phyloP scores from a whole-genome alignment of 2,888 invertebrate species.

The Caenorhabditis sp. region DNA sequence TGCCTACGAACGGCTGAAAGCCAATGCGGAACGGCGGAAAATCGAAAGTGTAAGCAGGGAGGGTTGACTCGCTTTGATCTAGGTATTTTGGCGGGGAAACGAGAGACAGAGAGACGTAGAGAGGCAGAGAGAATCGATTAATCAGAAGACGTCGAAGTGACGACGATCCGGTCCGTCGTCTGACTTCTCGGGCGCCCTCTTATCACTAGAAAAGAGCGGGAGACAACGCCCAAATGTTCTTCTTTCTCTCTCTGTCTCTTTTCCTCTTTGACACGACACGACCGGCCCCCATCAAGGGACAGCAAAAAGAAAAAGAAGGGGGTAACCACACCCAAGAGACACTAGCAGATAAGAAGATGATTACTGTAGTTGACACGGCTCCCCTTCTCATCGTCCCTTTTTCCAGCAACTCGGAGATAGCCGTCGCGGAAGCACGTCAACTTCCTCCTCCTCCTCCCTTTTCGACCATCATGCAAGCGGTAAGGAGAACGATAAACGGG shows the following conservation, averaged over 20 bases:
- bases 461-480: slow-evolving; percentile 37
- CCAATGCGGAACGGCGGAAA: slow-evolving; percentile 40
- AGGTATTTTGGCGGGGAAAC: neutral
- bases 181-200: slow-evolving; percentile 29
- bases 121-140: slow-evolving; percentile 27
- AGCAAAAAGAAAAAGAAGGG: no score
- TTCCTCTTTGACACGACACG: neutral
- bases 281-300: slow-evolving; percentile 27
- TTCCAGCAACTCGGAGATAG: slow-evolving; percentile 30
- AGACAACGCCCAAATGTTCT: slow-evolving; percentile 54
- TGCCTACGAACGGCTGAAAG: slow-evolving; percentile 59
- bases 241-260: slow-evolving; percentile 19
- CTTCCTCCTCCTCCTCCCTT: slow-evolving; percentile 32
- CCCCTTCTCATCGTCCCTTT: no score
- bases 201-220: slow-evolving; percentile 18
- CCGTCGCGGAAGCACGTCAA: slow-evolving; percentile 4
- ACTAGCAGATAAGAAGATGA: slow-evolving; percentile 5
- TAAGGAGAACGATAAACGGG: neutral
- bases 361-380: neutral
- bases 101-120: neutral
- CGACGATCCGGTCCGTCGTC: slow-evolving; percentile 30
- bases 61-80: slow-evolving; percentile 2
- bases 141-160: slow-evolving; percentile 36
- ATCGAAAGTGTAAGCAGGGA: slow-evolving; percentile 38
- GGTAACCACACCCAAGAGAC: slow-evolving; percentile 53